Evolutionary conservation across 2,113 vertebrate genomes (phyloP).

Genomic region (Corythornis cristatus): DNA sequence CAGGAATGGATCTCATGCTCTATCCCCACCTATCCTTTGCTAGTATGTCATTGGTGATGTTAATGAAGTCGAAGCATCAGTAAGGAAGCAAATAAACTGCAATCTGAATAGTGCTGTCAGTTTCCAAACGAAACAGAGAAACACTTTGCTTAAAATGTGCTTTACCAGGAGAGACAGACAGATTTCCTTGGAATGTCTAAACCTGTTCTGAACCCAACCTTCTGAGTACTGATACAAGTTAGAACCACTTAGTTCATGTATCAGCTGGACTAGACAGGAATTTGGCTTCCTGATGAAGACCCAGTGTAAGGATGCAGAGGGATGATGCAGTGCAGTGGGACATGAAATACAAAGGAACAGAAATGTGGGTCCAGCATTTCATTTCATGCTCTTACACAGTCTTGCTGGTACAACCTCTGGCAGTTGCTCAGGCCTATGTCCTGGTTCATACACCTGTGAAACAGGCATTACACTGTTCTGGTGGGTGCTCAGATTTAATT

Average conservation of each 20-base stretch:
- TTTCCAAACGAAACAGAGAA: not conserved
- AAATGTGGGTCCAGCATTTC: not conserved
- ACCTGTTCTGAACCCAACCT: not conserved
- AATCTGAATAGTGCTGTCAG: not conserved
- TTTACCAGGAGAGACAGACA: not conserved
- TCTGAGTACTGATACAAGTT: not conserved
- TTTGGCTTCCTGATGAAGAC: not conserved
- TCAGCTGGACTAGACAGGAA: not conserved
- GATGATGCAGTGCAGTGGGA: not conserved
- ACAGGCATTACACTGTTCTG: not conserved
- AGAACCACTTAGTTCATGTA: not conserved
- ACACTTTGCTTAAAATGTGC: not conserved
- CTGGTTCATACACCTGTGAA: not conserved
- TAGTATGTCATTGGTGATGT: not conserved
- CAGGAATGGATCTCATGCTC: not conserved
- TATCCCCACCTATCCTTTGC: not conserved
- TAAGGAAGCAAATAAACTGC: not conserved
- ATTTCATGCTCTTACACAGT: not conserved
- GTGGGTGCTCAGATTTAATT: not conserved
- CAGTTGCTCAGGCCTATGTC: not conserved
- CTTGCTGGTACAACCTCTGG: not conserved
- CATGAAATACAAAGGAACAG: not conserved
- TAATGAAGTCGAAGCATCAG: not conserved
- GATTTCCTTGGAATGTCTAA: not conserved
- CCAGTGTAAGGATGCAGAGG: not conserved